A percentile compares a stretch with the other conserved stretches of the same genome.
phyloP scores from a whole-genome alignment of 1,140 invertebrate species.

The Octopus bimaculoides region DNA sequence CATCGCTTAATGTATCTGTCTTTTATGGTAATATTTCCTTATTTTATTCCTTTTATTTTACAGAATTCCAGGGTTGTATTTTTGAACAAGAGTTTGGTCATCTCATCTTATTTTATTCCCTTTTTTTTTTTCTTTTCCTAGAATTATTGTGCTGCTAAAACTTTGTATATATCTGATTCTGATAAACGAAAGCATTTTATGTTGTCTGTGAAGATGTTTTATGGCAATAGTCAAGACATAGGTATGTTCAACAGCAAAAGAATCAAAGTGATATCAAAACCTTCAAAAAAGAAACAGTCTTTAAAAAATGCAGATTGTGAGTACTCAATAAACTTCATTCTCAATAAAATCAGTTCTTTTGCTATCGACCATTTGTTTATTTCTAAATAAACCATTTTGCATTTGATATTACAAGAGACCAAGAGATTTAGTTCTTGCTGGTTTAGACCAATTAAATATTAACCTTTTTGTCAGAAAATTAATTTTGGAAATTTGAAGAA shows the following conservation, averaged over 20 bases:
- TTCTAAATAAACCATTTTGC: no score
- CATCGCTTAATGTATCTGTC: no score
- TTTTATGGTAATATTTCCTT: no score
- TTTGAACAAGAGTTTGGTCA: no score
- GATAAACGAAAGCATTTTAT: conserved; percentile 99
- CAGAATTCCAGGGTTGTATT: no score
- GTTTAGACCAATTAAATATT: no score
- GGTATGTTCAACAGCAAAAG: conserved; percentile 97
- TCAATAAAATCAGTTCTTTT: neutral
- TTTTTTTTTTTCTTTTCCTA: conserved; percentile 58
- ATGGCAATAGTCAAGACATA: conserved; percentile 96
- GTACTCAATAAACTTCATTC: conserved; percentile 42
- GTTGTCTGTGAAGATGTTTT: conserved; percentile 98
- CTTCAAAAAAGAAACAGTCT: conserved; percentile 99
- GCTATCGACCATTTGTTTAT: no score
- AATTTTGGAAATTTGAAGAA: no score
- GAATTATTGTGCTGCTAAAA: conserved; percentile 99
- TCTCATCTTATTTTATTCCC: conserved; percentile 6
- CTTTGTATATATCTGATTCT: conserved; percentile 97
- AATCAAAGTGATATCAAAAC: conserved; percentile 99
- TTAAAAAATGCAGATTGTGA: conserved; percentile 95
- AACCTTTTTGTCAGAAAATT: no score
- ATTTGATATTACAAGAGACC: no score
- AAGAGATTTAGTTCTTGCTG: no score
- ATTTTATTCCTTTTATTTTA: no score